A percentile compares a stretch with the other conserved stretches of the same genome.
Conservation (phyloP, 2,888 invertebrate species). For the Clunio marinus region DNA sequence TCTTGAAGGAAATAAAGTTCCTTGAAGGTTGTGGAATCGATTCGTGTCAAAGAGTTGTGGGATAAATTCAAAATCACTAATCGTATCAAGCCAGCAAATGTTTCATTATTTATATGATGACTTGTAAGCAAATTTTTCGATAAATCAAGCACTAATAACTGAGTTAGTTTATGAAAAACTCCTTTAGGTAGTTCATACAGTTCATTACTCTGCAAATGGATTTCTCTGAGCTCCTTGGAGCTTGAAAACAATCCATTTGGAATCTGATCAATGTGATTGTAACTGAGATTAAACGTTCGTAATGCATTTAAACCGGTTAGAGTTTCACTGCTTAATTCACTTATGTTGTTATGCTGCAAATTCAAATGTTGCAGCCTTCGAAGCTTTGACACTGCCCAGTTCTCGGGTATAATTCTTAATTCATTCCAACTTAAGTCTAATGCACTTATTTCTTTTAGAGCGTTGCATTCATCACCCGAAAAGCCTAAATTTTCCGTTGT, state of each 20-base stretch:
- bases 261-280: conserved; percentile 74
- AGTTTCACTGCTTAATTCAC: conserved; percentile 72
- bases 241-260: conserved; percentile 78
- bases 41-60: conserved; percentile 76
- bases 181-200: conserved; percentile 77
- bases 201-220: conserved; percentile 80
- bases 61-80: conserved; percentile 80
- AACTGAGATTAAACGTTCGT: conserved; percentile 78
- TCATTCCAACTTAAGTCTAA: conserved; percentile 80
- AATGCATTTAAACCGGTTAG: conserved; percentile 74
- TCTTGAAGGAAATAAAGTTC: conserved; percentile 83
- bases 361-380: conserved; percentile 74
- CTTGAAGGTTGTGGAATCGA: conserved; percentile 80
- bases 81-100: conserved; percentile 78
- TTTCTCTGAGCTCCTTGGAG: conserved; percentile 74
- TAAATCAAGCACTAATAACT: conserved; percentile 76
- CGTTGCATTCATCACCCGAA: conserved; percentile 49
- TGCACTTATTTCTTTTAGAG: conserved; percentile 60
- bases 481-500: conserved; percentile 74
- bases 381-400: conserved; percentile 69
- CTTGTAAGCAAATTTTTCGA: conserved; percentile 81
- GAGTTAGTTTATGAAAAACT: conserved; percentile 77
- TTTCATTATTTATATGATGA: conserved; percentile 77
- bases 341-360: conserved; percentile 78
- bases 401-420: conserved; percentile 66